phyloP scores from a whole-genome alignment of 2,888 invertebrate genomes.

The Spodoptera exigua region DNA sequence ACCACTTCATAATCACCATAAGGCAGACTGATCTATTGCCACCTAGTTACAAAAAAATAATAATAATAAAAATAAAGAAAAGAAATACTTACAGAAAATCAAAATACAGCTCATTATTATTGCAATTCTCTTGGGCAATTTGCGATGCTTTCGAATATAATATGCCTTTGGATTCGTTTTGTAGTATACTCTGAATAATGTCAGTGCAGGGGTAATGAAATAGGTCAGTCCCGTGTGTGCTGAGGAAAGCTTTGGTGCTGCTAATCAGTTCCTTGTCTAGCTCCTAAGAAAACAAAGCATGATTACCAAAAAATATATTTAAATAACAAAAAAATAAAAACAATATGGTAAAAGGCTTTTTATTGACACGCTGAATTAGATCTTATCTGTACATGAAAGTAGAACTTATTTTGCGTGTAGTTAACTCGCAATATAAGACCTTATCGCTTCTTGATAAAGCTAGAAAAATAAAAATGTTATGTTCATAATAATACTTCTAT shows the following conservation, averaged over 20 bases:
- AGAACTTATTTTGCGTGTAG: too few relatives aligned
- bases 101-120: conserved; percentile 89
- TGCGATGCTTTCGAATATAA: conserved; percentile 88
- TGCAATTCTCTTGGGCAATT: conserved; percentile 83
- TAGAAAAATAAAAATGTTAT: too few relatives aligned
- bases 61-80: background rate
- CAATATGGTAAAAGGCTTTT: too few relatives aligned
- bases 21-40: too few relatives aligned
- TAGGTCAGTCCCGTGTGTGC: conserved; percentile 90
- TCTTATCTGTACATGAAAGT: too few relatives aligned
- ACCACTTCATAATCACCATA: too few relatives aligned
- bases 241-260: conserved; percentile 90
- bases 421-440: too few relatives aligned
- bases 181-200: conserved; percentile 92
- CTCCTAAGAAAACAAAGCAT: conserved; percentile 70
- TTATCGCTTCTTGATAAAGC: too few relatives aligned
- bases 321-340: background rate
- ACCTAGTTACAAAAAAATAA: background rate
- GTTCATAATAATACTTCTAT: too few relatives aligned
- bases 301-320: conserved; percentile 29
- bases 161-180: conserved; percentile 89
- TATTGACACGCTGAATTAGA: background rate
- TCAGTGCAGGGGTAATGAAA: conserved; percentile 90
- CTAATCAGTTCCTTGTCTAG: conserved; percentile 81
- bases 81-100: conserved; percentile 81